Evolutionary conservation across 35 echinoderm and acorn worm species (phyloP).

Genomic region (Apostichopus japonicus): DNA sequence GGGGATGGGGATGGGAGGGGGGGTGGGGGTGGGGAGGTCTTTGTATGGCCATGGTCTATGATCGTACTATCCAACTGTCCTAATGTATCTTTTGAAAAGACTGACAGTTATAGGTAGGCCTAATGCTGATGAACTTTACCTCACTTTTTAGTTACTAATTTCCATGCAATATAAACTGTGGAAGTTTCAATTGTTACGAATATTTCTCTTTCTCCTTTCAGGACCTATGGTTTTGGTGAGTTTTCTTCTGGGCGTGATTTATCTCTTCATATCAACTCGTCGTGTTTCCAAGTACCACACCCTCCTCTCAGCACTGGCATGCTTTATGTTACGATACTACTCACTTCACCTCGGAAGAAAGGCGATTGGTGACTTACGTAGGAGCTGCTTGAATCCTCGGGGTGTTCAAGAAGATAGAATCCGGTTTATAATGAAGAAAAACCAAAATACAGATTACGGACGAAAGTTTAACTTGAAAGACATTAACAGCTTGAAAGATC

Average conservation of each 20-base stretch:
- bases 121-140: no score
- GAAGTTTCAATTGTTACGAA: no score
- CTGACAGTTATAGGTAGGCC: no score
- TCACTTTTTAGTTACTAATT: no score
- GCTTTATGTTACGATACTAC: background rate
- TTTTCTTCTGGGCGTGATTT: background rate
- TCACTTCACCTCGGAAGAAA: background rate
- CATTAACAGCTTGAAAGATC: constrained; percentile 66
- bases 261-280: constrained; percentile 15
- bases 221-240: background rate
- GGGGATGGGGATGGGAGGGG: no score
- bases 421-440: background rate
- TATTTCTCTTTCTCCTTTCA: background rate
- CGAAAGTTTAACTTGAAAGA: constrained; percentile 32
- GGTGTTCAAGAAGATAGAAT: constrained; percentile 56
- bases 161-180: no score
- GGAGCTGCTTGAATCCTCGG: constrained; percentile 23
- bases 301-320: background rate
- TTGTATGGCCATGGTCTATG: no score
- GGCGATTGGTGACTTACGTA: background rate
- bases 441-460: constrained; percentile 67
- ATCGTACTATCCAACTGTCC: no score
- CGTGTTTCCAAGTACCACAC: constrained; percentile 16
- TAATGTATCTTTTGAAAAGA: no score
- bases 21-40: no score